Evolutionary conservation across 1,140 invertebrate genomes (phyloP).

Genomic region (Listronotus bonariensis): DNA sequence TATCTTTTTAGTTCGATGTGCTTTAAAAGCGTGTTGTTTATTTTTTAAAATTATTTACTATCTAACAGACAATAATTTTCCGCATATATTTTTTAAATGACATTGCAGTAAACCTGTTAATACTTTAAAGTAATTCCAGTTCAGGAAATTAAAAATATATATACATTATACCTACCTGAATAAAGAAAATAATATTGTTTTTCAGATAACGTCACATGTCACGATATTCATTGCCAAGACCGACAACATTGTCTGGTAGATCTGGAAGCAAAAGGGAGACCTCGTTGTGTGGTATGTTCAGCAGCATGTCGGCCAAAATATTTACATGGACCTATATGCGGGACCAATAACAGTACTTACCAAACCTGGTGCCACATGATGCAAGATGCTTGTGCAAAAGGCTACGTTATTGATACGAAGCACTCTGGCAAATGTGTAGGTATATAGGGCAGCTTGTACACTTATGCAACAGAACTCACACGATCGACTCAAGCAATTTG

Average conservation of each 20-base stretch:
- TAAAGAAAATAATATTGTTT: no score
- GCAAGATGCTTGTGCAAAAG: constrained; percentile 79
- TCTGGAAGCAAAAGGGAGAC: constrained; percentile 65
- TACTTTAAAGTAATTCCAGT: no score
- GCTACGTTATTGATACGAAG: constrained; percentile 76
- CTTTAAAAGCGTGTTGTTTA: no score
- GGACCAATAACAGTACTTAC: constrained; percentile 82
- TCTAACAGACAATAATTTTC: no score
- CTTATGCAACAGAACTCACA: not conserved
- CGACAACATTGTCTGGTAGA: constrained; percentile 79
- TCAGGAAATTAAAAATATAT: no score
- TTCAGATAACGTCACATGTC: constrained; percentile 76
- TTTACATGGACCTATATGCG: constrained; percentile 69
- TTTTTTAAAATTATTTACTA: no score
- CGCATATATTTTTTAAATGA: no score
- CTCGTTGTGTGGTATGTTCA: constrained; percentile 78
- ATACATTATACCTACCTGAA: no score
- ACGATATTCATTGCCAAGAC: constrained; percentile 71
- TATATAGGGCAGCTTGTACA: not conserved
- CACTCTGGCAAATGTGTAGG: constrained; percentile 69
- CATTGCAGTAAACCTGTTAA: no score
- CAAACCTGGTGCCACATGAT: constrained; percentile 87
- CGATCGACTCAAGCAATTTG: not conserved
- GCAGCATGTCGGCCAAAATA: constrained; percentile 60
- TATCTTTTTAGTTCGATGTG: no score